Evolutionary conservation across 1,140 invertebrate species (phyloP).

Genomic region (Epicauta chinensis): DNA sequence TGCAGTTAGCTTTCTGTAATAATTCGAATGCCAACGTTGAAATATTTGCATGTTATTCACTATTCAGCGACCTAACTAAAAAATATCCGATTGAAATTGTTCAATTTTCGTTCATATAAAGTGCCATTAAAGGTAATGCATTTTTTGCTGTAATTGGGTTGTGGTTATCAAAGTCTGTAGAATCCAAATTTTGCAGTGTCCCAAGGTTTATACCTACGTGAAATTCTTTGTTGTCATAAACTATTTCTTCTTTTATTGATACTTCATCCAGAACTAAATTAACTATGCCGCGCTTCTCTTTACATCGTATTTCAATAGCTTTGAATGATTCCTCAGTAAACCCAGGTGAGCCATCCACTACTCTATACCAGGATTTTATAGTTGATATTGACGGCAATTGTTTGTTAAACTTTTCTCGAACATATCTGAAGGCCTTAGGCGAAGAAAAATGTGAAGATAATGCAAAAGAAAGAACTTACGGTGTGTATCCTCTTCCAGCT

Average conservation of each 20-base stretch:
- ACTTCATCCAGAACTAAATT: conserved; percentile 32
- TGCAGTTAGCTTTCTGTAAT: conserved; percentile 18
- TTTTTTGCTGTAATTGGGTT: conserved; percentile 31
- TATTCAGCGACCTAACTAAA: conserved; percentile 26
- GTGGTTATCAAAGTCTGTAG: conserved; percentile 24
- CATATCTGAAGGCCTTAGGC: conserved; percentile 40
- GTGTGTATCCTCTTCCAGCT: too few relatives aligned
- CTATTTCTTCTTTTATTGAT: conserved; percentile 29
- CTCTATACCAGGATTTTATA: conserved; percentile 39
- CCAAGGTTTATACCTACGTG: conserved; percentile 31
- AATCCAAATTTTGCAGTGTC: conserved; percentile 12
- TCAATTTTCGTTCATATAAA: conserved; percentile 32
- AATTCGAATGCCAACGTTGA: conserved; percentile 23
- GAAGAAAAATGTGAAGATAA: conserved; percentile 42
- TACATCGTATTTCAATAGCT: too few relatives aligned
- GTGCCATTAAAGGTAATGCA: conserved; percentile 38
- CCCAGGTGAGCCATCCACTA: conserved; percentile 37
- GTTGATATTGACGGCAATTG: conserved; percentile 40
- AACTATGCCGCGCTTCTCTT: conserved; percentile 16
- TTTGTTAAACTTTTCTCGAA: conserved; percentile 37
- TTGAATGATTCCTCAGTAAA: conserved; percentile 33
- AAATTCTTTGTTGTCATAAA: conserved; percentile 27
- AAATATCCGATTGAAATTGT: conserved; percentile 40
- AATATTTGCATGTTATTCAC: conserved; percentile 26
- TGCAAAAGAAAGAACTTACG: too few relatives aligned